A percentile compares a stretch with the other conserved stretches of the same genome.
These are phyloP conservation scores for Microctonus aethiopoides DNA, from an alignment of 2,888 invertebrate species.

Conservation along the genomic window DNA sequence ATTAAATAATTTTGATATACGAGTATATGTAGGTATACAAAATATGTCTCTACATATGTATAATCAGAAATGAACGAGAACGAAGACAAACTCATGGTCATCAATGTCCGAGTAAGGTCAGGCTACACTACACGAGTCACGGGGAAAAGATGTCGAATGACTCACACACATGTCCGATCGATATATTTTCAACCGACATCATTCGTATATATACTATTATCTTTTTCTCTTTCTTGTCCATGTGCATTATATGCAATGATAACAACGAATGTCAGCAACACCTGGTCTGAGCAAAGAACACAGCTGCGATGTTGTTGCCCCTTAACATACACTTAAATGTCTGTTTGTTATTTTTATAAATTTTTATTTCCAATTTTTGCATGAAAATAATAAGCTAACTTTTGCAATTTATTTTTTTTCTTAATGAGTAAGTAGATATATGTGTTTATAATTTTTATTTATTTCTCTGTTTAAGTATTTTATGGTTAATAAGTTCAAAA, in stretches of 20 bases:
- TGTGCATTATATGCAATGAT: conserved; percentile 31
- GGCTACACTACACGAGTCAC: conserved; percentile 40
- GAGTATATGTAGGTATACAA: neutral
- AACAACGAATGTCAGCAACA: conserved; percentile 10
- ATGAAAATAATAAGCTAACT: too few relatives aligned
- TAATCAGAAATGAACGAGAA: conserved; percentile 20
- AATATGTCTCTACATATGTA: neutral
- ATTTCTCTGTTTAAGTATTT: too few relatives aligned
- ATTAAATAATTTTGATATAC: neutral
- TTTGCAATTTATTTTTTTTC: too few relatives aligned
- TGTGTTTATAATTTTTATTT: too few relatives aligned
- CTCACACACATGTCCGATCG: conserved; percentile 37
- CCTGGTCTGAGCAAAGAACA: neutral
- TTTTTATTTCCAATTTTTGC: too few relatives aligned
- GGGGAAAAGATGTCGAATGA: conserved; percentile 40
- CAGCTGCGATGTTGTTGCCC: neutral
- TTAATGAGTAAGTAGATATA: too few relatives aligned
- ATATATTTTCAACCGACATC: conserved; percentile 38
- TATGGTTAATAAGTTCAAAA: too few relatives aligned
- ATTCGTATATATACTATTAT: conserved; percentile 25
- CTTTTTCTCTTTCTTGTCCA: too few relatives aligned
- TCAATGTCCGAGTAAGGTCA: conserved; percentile 43
- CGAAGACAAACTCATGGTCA: conserved; percentile 31
- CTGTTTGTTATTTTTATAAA: too few relatives aligned
- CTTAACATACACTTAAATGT: too few relatives aligned